Evolutionary conservation across 2,888 invertebrate genomes (phyloP), one percentile per base, ranked within the genome.

Genomic region (Philereme transversata): DNA sequence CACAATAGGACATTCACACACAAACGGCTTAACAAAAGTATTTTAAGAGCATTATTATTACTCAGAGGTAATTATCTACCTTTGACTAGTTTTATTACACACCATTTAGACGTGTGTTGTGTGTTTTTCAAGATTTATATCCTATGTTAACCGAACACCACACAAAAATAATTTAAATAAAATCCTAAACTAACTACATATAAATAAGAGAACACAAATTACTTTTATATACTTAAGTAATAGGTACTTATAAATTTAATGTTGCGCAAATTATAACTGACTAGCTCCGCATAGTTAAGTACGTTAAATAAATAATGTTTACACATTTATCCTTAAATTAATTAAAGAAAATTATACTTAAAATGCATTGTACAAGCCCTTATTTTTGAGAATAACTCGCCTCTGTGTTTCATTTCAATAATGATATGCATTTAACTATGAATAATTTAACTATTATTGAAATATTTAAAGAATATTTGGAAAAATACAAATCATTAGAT

Each of bases 211-310:
- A 91, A 91, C 90, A 91, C 90, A 88, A 87, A 83, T 84, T 75
- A 83, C 81, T 83, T 84, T 85, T 87, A 78, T 87, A 88, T 86
- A 87, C 88, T 87, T 88, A 87, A 73, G 77, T 79, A 74, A 71
- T 78, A 78, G 69, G 78, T 86, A 87, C 88, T 88, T 89, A 88
- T 82, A 84, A 82, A 83, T 85, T 88, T 89, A 87, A 88, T 86
- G 88, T 92, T 91, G 91, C 91, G 90, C 92, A 93, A 92, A 92
- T 87, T 56, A 89, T 89, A 91, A 89, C 88, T 93, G 93, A 93
- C 93, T 93, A 93, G 93, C 92, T 89, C 85, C 87, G 87, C 90
- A 87, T 90, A 90, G 84, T 90, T 93, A 93, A 92, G 93, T 93
- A 93, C 91, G 87, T 92, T 87, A 84, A 91, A 90, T 90, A 92